Base-by-base conservation (phyloP, 2,797 vertebrate species). In the Remorina albescens region DNA sequence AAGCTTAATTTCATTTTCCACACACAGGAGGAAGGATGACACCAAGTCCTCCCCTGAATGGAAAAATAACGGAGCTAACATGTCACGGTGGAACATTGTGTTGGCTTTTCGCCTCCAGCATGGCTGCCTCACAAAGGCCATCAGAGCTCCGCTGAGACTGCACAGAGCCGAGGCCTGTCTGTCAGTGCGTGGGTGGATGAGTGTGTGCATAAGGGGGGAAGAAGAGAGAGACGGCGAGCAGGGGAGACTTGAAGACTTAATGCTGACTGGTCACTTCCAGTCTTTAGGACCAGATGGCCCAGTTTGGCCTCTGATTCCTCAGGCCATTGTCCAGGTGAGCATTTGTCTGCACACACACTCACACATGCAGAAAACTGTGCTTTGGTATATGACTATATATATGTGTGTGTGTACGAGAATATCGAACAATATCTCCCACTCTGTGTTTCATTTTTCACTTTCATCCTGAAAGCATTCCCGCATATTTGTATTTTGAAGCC, bases 211-310 rank as follows among this genome's bases (percentile, higher is more conserved):
- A 50, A 62, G 46, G 18, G 19, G 28, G 49, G 12, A 9, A 25
- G 15, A 44, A 54, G 34, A 60, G 8, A 21, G 53, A 56, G 25
- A 59, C 26, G 34, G 25, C 54, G 23, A 26, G 41, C 47, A 72
- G 74, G 67, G 16, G 13, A 60, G 66, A 74, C 55, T 54, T 56
- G 53, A 62, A 21, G 74, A 69, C 56, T 76, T 77, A 87, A 71
- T 86, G 89, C 91, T 91, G 91, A 91, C 86, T 86, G 79, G 83
- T 87, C 88, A 87, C 71, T 84, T 88, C 41, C 39, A 56, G 60
- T 54, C 83, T 54, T 62, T 9, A 64, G 78, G 86, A 87, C 50
- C 91, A 93, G 88, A 90, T 93, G 91, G 91, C 76, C 62, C 51
- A 50, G 70, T 88, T 87, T 91, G 89, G 90, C 83, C 75, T 81